Evolutionary conservation across 2,113 vertebrate species (phyloP).

Genomic region (Marcusenius ussheri): DNA sequence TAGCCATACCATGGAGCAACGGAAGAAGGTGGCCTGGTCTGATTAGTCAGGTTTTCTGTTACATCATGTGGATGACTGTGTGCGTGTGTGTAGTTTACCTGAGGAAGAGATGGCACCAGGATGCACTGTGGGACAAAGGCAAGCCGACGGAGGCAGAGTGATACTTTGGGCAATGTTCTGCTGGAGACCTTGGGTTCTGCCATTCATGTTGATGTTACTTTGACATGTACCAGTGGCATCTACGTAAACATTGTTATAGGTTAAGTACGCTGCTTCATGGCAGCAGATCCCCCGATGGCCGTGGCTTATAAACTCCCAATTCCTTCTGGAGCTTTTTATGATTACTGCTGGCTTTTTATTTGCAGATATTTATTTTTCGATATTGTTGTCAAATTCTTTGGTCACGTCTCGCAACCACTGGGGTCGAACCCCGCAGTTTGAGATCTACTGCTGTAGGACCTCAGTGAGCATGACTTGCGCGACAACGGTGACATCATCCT

Average conservation of each 20-base stretch:
- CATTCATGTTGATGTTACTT: background rate
- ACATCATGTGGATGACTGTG: background rate
- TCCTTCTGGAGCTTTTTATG: background rate
- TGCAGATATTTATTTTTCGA: background rate
- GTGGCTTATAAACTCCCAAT: background rate
- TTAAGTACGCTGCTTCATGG: too few relatives aligned
- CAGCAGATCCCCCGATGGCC: background rate
- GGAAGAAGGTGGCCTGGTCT: background rate
- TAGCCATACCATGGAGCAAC: background rate
- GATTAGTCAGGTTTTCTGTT: background rate
- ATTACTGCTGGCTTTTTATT: background rate
- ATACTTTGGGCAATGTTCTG: background rate
- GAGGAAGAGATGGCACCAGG: background rate
- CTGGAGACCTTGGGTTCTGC: background rate
- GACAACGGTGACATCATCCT: background rate
- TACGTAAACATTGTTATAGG: background rate
- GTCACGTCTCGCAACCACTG: background rate
- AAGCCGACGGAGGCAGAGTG: background rate
- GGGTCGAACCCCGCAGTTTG: background rate
- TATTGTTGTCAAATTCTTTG: too few relatives aligned
- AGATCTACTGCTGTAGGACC: background rate
- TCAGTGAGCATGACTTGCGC: background rate
- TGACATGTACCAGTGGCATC: background rate
- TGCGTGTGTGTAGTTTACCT: background rate
- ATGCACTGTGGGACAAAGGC: background rate